Percentiles rank a stretch among this genome's conserved stretches.
Conservation (phyloP, 2,888 invertebrate genomes). For the Thyatira batis region DNA sequence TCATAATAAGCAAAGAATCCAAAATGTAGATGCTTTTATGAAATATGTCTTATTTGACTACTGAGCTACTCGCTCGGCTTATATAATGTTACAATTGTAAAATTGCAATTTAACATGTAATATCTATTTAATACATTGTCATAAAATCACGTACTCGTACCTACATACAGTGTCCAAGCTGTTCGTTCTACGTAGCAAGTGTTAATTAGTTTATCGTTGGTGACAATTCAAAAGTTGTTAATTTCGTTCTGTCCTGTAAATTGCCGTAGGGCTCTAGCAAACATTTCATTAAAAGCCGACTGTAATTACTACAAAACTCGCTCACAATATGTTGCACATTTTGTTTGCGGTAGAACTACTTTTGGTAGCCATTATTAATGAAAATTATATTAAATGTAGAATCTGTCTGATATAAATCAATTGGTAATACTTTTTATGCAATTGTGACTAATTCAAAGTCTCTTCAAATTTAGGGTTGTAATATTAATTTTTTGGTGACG, state of each 20-base stretch:
- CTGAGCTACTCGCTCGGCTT: too few species aligned
- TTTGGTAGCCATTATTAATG: constrained; percentile 15
- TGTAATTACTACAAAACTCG: constrained; percentile 28
- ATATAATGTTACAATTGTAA: too few species aligned
- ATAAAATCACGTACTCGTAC: background rate
- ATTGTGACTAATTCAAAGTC: background rate
- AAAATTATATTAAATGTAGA: constrained; percentile 4
- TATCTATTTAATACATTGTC: too few species aligned
- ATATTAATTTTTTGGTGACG: background rate
- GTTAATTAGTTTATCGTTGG: constrained; percentile 39
- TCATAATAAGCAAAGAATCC: too few species aligned
- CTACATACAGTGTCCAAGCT: background rate
- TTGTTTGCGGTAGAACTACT: constrained; percentile 27
- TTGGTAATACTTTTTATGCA: background rate
- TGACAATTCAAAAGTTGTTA: constrained; percentile 44
- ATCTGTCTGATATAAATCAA: background rate
- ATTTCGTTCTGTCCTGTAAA: constrained; percentile 28
- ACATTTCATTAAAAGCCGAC: constrained; percentile 41
- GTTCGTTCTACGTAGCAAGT: constrained; percentile 23
- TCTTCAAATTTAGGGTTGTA: too few species aligned
- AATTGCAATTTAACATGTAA: too few species aligned
- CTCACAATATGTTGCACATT: constrained; percentile 19
- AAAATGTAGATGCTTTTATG: too few species aligned
- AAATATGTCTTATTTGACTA: too few species aligned
- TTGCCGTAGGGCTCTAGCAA: constrained; percentile 31